Evolutionary conservation across 2,113 vertebrate genomes (phyloP).

Genomic region (Ceuthmochares aereus): DNA sequence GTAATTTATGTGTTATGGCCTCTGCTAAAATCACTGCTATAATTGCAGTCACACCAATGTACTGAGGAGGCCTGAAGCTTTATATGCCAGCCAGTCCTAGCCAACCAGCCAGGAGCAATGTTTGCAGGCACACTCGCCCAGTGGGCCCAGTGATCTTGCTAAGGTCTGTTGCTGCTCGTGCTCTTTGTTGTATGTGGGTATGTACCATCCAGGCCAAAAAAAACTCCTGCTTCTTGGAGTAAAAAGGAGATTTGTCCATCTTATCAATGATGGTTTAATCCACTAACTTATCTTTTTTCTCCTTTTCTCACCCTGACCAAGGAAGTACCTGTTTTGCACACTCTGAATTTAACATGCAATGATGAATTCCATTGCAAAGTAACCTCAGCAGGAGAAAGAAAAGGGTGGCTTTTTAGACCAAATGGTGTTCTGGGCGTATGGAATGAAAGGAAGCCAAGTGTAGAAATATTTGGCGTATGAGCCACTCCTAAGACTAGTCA

Average conservation of each 20-base stretch:
- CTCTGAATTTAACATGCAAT: not conserved
- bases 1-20: not conserved
- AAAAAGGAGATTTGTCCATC: not conserved
- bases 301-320: not conserved
- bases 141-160: too few relatives aligned
- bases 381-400: not conserved
- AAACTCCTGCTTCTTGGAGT: not conserved
- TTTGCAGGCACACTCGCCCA: rapidly evolving
- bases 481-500: not conserved
- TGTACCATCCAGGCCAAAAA: not conserved
- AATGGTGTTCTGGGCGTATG: not conserved
- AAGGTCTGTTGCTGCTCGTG: not conserved
- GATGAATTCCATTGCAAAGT: not conserved
- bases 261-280: not conserved
- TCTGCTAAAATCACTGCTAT: not conserved
- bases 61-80: not conserved
- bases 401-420: not conserved
- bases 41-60: rapidly evolving
- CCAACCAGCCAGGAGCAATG: too few relatives aligned
- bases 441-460: not conserved
- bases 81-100: rapidly evolving
- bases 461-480: not conserved
- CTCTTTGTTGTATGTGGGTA: not conserved
- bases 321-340: not conserved
- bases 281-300: not conserved